Evolutionary conservation across 2,797 vertebrate species (phyloP).

Genomic region (Neomorphus geoffroyi): DNA sequence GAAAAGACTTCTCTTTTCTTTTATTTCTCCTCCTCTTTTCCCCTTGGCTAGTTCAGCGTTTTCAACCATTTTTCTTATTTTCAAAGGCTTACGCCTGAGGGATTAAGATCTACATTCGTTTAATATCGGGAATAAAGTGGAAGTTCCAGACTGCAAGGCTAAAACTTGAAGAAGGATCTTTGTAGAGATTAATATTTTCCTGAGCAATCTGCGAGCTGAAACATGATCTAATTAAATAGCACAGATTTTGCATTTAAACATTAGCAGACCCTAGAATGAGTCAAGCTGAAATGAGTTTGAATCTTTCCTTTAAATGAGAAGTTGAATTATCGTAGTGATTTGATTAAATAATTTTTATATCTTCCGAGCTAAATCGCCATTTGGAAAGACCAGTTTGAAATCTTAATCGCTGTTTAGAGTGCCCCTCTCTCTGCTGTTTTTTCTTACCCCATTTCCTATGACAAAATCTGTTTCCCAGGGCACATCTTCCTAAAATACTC

Average conservation of each 20-base stretch:
- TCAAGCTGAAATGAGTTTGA: conserved; percentile 73
- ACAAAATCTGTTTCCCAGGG: conserved; percentile 22
- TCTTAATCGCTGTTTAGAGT: conserved; percentile 70
- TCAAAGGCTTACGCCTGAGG: conserved; percentile 54
- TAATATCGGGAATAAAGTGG: conserved; percentile 60
- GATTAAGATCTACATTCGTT: conserved; percentile 63
- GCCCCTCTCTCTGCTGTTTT: conserved; percentile 35
- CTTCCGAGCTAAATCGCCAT: conserved; percentile 67
- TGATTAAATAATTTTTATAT: conserved; percentile 76
- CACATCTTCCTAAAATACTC: neutral
- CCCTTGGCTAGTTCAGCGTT: conserved; percentile 50
- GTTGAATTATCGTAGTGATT: conserved; percentile 77
- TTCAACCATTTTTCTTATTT: conserved; percentile 54
- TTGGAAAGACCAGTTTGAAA: conserved; percentile 73
- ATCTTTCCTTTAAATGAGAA: conserved; percentile 73
- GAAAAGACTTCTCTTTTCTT: conserved; percentile 26
- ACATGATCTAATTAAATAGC: conserved; percentile 76
- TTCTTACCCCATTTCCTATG: conserved; percentile 54
- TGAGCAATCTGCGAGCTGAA: conserved; percentile 72
- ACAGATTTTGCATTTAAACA: conserved; percentile 76
- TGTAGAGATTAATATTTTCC: conserved; percentile 77
- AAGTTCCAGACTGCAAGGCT: conserved; percentile 63
- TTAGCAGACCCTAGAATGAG: conserved; percentile 58
- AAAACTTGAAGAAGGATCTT: conserved; percentile 73
- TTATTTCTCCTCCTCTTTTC: conserved; percentile 29